phyloP scores from a whole-genome alignment of 2,888 invertebrate species.

The Drosophila picticornis region DNA sequence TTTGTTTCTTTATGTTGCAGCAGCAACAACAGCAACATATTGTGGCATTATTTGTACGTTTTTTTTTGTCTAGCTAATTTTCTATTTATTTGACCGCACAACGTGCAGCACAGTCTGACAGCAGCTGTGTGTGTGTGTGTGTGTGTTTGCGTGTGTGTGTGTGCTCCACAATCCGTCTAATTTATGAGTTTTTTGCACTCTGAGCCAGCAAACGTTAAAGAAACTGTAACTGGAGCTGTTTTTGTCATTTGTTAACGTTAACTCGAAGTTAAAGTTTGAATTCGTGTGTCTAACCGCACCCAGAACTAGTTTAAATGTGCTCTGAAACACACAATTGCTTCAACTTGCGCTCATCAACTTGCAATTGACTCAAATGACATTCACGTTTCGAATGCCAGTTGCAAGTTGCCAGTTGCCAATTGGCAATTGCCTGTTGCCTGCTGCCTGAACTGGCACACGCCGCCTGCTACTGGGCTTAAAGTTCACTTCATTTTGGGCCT shows the following conservation, averaged over 20 bases:
- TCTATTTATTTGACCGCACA: constrained; percentile 81
- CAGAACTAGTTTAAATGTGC: constrained; percentile 52
- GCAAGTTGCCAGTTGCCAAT: constrained; percentile 11
- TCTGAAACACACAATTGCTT: constrained; percentile 1
- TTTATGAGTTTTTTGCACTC: constrained; percentile 80
- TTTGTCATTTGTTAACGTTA: constrained; percentile 24
- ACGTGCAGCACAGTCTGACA: constrained; percentile 39
- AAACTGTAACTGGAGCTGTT: constrained; percentile 23
- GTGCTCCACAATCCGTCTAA: constrained; percentile 51
- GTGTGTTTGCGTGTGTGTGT: neutral
- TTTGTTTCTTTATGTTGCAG: constrained; percentile 73
- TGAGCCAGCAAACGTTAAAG: constrained; percentile 53
- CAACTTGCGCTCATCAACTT: constrained; percentile 65
- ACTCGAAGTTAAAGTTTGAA: constrained; percentile 65
- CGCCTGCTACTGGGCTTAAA: constrained; percentile 66
- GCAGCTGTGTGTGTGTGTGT: constrained; percentile 15
- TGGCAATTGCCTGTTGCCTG: neutral
- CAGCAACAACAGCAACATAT: constrained; percentile 43
- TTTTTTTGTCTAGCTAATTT: constrained; percentile 76
- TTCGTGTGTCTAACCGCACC: constrained; percentile 61
- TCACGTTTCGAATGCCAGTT: constrained; percentile 63
- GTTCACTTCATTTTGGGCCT: constrained; percentile 48
- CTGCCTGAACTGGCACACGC: constrained; percentile 1
- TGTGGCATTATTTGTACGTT: constrained; percentile 61
- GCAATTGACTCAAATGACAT: constrained; percentile 69